These are phyloP conservation scores for Aporrectodea caliginosa DNA, from an alignment of 1,140 invertebrate genomes.

Conservation along the genomic window DNA sequence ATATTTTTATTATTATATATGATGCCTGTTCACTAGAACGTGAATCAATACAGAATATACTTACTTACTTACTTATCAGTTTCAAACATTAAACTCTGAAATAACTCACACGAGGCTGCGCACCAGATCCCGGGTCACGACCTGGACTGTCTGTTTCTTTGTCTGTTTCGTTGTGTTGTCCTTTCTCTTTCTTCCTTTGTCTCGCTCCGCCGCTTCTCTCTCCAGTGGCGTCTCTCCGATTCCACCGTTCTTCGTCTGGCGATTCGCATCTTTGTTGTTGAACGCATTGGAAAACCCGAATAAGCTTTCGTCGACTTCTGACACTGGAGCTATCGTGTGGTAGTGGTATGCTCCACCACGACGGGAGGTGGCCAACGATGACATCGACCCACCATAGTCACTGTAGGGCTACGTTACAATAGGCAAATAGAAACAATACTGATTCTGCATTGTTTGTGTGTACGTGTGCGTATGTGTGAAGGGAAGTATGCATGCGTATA, in stretches of 20 bases:
- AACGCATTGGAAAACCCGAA: neutral
- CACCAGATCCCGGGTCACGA: neutral
- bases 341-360: neutral
- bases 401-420: neutral
- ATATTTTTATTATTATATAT: no score
- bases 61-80: no score
- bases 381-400: neutral
- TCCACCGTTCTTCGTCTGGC: neutral
- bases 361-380: neutral
- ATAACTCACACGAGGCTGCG: neutral
- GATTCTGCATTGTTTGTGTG: no score
- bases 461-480: no score
- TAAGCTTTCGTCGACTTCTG: neutral
- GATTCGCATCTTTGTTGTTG: neutral
- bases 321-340: neutral
- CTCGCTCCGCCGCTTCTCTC: neutral
- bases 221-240: neutral
- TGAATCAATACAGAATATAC: no score
- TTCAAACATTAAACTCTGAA: no score
- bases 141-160: no score
- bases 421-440: no score
- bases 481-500: no score
- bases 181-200: neutral
- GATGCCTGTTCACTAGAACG: no score
- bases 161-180: neutral